Percentiles rank a stretch among this genome's conserved stretches.
These are phyloP conservation scores for Hypotaenidia philippensis DNA, from an alignment of 2,797 vertebrate species.

Conservation along the genomic window DNA sequence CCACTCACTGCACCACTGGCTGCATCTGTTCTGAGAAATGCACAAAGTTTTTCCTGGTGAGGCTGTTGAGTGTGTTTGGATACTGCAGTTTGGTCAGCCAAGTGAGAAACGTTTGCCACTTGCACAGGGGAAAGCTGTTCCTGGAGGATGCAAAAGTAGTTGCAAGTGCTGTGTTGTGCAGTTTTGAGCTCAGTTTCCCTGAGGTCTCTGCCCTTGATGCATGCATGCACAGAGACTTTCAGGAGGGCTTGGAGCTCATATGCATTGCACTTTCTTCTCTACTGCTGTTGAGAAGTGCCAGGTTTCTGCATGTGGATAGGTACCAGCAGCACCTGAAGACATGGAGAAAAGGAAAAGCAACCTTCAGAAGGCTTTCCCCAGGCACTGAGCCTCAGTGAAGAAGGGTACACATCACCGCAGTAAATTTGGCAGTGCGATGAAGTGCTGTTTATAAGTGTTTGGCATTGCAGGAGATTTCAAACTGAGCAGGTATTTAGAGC, in stretches of 20 bases:
- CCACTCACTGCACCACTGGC: background rate
- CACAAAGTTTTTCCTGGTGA: accelerated
- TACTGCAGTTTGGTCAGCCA: background rate
- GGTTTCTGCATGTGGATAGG: background rate
- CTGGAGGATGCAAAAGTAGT: background rate
- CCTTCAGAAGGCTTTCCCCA: background rate
- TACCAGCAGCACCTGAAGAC: background rate
- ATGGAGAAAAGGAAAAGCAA: background rate
- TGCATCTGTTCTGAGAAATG: background rate
- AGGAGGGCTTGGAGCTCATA: background rate
- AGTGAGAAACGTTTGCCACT: background rate
- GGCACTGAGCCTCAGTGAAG: background rate
- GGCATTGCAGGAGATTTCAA: background rate
- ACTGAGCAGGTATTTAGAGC: background rate
- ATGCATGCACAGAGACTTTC: background rate
- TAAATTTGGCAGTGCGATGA: background rate
- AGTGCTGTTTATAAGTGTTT: background rate
- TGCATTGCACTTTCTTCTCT: background rate
- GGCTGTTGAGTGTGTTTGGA: background rate
- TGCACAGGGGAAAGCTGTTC: background rate
- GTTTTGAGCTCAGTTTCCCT: background rate
- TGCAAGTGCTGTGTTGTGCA: background rate
- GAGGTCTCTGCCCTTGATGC: background rate
- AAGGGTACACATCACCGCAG: background rate
- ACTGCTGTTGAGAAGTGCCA: background rate